Conservation (phyloP, 2,113 vertebrate species). For the Melanostigma gelatinosum region DNA sequence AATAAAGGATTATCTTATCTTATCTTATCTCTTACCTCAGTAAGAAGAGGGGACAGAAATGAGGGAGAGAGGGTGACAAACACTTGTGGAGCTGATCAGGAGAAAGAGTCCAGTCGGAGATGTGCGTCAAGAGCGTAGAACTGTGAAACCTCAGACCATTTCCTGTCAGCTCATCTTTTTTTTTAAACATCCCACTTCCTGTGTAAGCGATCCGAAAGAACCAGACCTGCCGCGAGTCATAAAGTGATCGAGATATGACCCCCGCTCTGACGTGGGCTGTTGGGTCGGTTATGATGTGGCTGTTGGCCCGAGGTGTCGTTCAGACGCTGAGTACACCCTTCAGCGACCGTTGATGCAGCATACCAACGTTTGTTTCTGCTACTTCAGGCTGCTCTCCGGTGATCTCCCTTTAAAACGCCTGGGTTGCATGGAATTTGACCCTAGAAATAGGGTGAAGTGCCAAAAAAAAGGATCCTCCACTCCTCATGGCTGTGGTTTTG, state of each 20-base stretch:
- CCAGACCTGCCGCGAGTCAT: conserved; percentile 16
- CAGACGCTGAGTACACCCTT: neutral
- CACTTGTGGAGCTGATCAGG: neutral
- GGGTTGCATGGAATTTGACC: neutral
- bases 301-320: neutral
- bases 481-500: neutral
- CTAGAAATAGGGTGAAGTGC: neutral
- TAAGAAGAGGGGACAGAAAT: neutral
- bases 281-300: conserved; percentile 41
- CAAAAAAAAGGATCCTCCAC: neutral
- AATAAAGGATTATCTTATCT: too few relatives aligned
- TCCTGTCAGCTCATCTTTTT: conserved; percentile 28
- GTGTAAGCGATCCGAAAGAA: neutral
- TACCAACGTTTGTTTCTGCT: neutral
- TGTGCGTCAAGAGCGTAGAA: neutral
- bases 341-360: neutral
- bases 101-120: conserved; percentile 4
- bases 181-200: conserved; percentile 5
- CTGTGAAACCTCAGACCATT: conserved; percentile 37
- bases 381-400: neutral
- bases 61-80: neutral
- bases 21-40: too few relatives aligned
- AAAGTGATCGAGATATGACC: conserved; percentile 32
- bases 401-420: too few relatives aligned
- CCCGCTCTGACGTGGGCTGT: conserved; percentile 12